Percentiles rank a stretch among this genome's conserved stretches.
Evolutionary conservation across 1,140 invertebrate genomes (phyloP).

Genomic region (Zophobas morio): DNA sequence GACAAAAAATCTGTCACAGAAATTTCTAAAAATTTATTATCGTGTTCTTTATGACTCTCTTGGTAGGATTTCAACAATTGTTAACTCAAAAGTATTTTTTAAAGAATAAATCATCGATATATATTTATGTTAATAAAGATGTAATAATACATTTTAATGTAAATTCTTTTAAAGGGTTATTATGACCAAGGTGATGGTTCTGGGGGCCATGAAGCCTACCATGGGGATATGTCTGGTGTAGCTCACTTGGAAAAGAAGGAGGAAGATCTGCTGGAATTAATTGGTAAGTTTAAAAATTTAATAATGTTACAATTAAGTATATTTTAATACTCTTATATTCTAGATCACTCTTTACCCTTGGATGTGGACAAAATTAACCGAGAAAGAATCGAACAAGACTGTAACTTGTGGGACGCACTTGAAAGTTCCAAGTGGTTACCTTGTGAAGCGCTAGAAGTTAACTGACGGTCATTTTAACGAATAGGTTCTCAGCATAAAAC

Average conservation of each 20-base stretch:
- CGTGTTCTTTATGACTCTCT: too few species aligned
- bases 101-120: too few species aligned
- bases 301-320: too few species aligned
- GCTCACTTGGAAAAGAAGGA: conserved; percentile 59
- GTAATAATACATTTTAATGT: not conserved
- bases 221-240: conserved; percentile 51
- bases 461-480: conserved; percentile 30
- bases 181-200: conserved; percentile 68
- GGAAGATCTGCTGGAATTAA: conserved; percentile 75
- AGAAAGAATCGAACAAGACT: conserved; percentile 81
- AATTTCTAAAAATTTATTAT: too few species aligned
- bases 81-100: too few species aligned
- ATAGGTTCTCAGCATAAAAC: conserved; percentile 29
- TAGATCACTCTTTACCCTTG: conserved; percentile 81
- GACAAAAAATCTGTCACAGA: too few species aligned
- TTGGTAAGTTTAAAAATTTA: conserved; percentile 68
- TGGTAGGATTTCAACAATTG: too few species aligned
- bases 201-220: conserved; percentile 56
- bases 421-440: conserved; percentile 86
- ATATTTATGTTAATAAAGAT: not conserved
- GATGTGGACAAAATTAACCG: conserved; percentile 83
- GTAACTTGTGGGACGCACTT: conserved; percentile 84
- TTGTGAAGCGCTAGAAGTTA: conserved; percentile 73
- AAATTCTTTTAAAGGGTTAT: conserved; percentile 63
- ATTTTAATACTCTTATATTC: conserved; percentile 57